Base-by-base conservation (phyloP, 1,140 invertebrate species). In the Drosophila nigrodunni region DNA sequence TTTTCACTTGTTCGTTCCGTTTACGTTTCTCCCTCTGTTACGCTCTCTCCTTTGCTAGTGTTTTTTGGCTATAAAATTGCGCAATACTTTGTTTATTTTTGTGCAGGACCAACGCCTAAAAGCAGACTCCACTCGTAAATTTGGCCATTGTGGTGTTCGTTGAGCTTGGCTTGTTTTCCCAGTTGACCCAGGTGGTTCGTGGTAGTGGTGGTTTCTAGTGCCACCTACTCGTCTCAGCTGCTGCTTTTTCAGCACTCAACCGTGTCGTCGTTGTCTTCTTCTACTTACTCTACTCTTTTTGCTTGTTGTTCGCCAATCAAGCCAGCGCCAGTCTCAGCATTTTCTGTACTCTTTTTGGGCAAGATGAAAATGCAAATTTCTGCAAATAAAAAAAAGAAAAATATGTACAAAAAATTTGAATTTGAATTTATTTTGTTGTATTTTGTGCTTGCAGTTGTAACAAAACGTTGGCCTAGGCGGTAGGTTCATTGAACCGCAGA, bases 291-390 rank as follows among this genome's bases (percentile, higher is more conserved):
- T 43, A 46, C 21, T 43, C 7, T 50, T 44, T 25, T 54, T 30
- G 25, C 43, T 43, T 73, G 62, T 59, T 60, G 71, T 75, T 44
- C 25, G 78, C 46, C 66, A 86, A 81, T 87, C 75, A 87, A 81
- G 68, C 78, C 64, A 86, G 61, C 59, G 82, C 66, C 65, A 62
- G 65, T 46, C 70, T 78, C 75, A 88, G 78, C 86, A 86, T 90
- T 79, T 82, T 78, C 74, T 68, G 13, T 69, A 41, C 18, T 70
- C 7, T 58, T 41, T 47, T 64, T 30, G 7, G 8, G 68, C 72
- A 82, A 82, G 83, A 89, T 88, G 81, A 74, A 90, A 85, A 89
- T 89, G 85, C 85, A 85, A 89, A 85, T 90, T 81, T 85, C 86
- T 90, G 85, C 71, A 89, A 78, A 73, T 65, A 47, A 64, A 61